phyloP scores from a whole-genome alignment of 2,113 vertebrate genomes.

The Ahaetulla prasina region DNA sequence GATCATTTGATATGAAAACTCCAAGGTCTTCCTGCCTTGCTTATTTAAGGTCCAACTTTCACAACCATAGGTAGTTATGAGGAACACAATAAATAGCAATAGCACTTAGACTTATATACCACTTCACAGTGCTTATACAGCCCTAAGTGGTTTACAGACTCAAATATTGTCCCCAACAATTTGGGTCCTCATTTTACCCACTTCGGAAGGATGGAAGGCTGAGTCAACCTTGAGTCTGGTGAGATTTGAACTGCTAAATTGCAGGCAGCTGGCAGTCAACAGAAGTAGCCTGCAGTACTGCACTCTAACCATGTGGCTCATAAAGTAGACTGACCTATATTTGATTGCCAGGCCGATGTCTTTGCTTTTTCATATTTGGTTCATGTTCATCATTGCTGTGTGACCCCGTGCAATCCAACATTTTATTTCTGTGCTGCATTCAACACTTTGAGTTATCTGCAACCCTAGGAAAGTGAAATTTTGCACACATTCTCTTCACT shows the following conservation, averaged over 20 bases:
- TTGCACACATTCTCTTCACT: neutral
- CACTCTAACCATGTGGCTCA: too few relatives aligned
- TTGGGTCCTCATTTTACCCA: too few relatives aligned
- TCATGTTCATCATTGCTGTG: neutral
- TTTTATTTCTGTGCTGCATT: neutral
- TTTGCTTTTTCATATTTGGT: neutral
- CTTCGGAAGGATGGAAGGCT: too few relatives aligned
- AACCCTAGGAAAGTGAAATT: neutral
- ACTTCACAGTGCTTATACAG: too few relatives aligned
- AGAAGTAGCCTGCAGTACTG: too few relatives aligned
- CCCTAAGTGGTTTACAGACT: too few relatives aligned
- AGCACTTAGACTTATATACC: too few relatives aligned
- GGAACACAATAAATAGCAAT: neutral
- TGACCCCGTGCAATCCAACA: neutral
- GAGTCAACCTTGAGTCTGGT: too few relatives aligned
- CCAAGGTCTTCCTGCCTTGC: neutral
- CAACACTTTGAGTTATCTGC: neutral
- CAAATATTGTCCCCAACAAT: too few relatives aligned
- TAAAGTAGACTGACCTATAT: neutral
- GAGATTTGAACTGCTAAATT: too few relatives aligned
- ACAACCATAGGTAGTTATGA: neutral
- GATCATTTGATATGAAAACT: too few relatives aligned
- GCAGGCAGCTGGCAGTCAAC: too few relatives aligned
- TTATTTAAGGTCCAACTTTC: neutral
- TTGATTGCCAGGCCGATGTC: neutral